Conservation (phyloP, 2,888 invertebrate species). For the Choristoneura rosaceana region DNA sequence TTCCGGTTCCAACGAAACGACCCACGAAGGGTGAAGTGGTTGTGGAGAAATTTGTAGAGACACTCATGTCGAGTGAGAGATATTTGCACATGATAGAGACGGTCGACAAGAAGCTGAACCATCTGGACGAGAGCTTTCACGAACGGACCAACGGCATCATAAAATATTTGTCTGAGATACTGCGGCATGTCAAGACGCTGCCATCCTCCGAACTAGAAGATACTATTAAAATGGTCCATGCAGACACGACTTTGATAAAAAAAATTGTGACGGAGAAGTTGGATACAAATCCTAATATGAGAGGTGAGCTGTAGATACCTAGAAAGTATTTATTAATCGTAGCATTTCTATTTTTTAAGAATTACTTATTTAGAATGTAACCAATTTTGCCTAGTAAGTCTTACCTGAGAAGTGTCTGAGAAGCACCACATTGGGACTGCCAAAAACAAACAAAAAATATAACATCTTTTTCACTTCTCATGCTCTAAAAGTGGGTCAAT, state of each 20-base stretch:
- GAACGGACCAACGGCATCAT: slow-evolving; percentile 67
- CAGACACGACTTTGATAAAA: slow-evolving; percentile 61
- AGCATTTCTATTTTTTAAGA: no score
- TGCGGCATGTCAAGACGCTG: slow-evolving; percentile 56
- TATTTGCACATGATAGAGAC: slow-evolving; percentile 71
- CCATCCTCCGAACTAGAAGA: slow-evolving; percentile 54
- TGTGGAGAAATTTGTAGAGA: slow-evolving; percentile 74
- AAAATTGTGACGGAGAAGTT: slow-evolving; percentile 50
- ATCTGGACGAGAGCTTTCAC: slow-evolving; percentile 65
- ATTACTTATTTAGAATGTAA: not conserved
- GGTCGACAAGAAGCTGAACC: slow-evolving; percentile 66
- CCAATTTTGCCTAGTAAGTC: no score
- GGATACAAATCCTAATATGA: slow-evolving; percentile 51
- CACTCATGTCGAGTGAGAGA: slow-evolving; percentile 69
- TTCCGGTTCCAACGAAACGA: slow-evolving; percentile 48
- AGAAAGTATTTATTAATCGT: not conserved
- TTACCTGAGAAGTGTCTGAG: no score
- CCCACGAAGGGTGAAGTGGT: slow-evolving; percentile 57
- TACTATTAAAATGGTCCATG: slow-evolving; percentile 54
- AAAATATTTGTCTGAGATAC: slow-evolving; percentile 68
- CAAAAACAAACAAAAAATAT: no score
- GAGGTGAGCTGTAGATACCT: slow-evolving; percentile 53
- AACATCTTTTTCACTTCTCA: no score
- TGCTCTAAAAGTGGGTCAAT: no score
- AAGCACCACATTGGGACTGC: no score